Evolutionary conservation across 2,888 invertebrate species (phyloP).

Genomic region (Selenia dentaria): DNA sequence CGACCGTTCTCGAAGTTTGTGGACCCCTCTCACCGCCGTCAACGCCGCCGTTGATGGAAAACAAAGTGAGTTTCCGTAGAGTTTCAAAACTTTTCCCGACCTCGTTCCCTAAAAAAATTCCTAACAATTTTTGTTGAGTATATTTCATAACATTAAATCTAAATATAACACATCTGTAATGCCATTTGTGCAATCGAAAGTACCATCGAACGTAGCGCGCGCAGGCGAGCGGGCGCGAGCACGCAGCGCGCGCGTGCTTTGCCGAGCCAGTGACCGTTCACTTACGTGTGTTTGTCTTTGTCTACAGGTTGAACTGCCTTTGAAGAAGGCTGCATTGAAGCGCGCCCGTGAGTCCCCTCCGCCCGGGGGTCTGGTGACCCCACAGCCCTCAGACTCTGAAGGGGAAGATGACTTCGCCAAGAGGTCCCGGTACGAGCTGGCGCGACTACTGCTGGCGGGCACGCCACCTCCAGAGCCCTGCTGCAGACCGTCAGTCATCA

Average conservation of each 20-base stretch:
- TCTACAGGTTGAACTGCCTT: slow-evolving; percentile 73
- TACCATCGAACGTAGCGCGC: slow-evolving; percentile 44
- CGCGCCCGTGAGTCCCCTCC: slow-evolving; percentile 63
- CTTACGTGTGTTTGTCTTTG: slow-evolving; percentile 72
- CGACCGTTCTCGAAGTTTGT: slow-evolving; percentile 75
- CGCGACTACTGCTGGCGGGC: slow-evolving; percentile 73
- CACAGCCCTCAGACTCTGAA: slow-evolving; percentile 95
- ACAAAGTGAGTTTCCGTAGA: slow-evolving; percentile 74
- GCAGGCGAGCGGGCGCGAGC: slow-evolving; percentile 53
- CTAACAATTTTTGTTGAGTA: too few relatives aligned
- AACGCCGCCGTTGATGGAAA: slow-evolving; percentile 87
- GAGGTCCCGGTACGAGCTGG: slow-evolving; percentile 78
- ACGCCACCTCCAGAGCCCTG: slow-evolving; percentile 84
- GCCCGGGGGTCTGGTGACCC: slow-evolving; percentile 86
- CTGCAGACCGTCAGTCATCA: slow-evolving; percentile 90
- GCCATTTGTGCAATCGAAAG: slow-evolving; percentile 73
- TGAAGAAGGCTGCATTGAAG: slow-evolving; percentile 70
- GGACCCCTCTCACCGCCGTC: slow-evolving; percentile 88
- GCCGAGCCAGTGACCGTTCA: slow-evolving; percentile 65
- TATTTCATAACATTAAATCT: too few relatives aligned
- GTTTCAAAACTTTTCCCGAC: slow-evolving; percentile 29
- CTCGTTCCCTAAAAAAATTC: slow-evolving; percentile 6
- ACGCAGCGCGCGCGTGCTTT: slow-evolving; percentile 73
- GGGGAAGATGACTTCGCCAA: slow-evolving; percentile 85
- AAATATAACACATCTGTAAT: slow-evolving; percentile 4